Evolutionary conservation across 2,113 vertebrate genomes (phyloP).

Genomic region (Numida meleagris): DNA sequence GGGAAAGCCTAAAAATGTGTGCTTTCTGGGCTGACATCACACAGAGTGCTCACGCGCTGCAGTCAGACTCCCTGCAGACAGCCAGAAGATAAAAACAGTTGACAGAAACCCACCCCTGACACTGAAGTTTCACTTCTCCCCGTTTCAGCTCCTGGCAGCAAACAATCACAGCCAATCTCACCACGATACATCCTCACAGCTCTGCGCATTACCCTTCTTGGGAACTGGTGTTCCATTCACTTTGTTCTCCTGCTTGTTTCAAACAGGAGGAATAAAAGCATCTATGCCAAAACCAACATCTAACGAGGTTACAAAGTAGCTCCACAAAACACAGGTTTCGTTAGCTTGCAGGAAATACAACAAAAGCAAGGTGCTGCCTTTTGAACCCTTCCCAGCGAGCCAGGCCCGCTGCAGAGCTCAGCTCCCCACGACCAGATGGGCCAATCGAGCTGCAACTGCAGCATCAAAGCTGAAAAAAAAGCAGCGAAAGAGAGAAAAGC

Average conservation of each 20-base stretch:
- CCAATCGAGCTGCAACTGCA: not conserved
- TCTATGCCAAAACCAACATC: not conserved
- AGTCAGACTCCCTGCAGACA: not conserved
- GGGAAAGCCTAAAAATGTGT: not conserved
- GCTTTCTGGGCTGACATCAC: not conserved
- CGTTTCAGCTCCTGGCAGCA: not conserved
- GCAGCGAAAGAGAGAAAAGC: not conserved
- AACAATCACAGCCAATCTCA: not conserved
- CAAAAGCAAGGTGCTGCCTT: conserved; percentile 47
- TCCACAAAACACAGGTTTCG: not conserved
- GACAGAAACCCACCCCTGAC: not conserved
- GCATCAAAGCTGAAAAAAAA: conserved; percentile 9
- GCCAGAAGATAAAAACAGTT: not conserved
- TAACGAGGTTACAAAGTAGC: not conserved
- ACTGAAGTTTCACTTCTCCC: not conserved
- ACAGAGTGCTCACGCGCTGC: not conserved
- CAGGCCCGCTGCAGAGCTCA: not conserved
- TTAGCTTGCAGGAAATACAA: not conserved
- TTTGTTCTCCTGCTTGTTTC: not conserved
- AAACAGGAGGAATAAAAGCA: not conserved
- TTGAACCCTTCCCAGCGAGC: conserved; percentile 3
- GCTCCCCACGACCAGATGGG: not conserved
- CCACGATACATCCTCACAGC: not conserved
- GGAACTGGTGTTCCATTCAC: not conserved
- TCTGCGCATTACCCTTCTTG: not conserved